These are phyloP conservation scores for Branchellion lobata DNA, from an alignment of 2,888 invertebrate genomes.

Conservation along the genomic window DNA sequence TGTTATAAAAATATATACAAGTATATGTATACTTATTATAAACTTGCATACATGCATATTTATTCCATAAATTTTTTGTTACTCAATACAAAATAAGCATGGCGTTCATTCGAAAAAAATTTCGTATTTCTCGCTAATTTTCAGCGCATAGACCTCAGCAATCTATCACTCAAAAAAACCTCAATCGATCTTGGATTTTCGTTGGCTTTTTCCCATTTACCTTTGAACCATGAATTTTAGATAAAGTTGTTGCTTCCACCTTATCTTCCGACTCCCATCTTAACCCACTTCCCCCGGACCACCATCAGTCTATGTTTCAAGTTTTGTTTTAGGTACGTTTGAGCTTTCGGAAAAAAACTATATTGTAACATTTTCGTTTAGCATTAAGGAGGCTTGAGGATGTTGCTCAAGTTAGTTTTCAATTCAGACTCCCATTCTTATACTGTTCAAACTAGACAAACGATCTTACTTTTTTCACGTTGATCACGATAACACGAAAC, in stretches of 20 bases:
- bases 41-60: slow-evolving; percentile 17
- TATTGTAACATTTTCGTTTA: no score
- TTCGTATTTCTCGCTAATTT: background rate
- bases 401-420: no score
- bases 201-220: background rate
- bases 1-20: background rate
- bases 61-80: slow-evolving; percentile 6
- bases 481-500: no score
- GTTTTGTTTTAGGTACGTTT: background rate
- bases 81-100: slow-evolving; percentile 15
- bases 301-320: background rate
- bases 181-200: slow-evolving; percentile 13
- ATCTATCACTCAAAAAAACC: background rate
- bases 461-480: no score
- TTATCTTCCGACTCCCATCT: background rate
- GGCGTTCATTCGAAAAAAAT: background rate
- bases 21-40: background rate
- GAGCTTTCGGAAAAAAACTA: no score
- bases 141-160: background rate
- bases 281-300: background rate
- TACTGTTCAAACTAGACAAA: no score
- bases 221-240: background rate
- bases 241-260: background rate
- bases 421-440: no score
- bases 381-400: no score